Percentiles rank a stretch among this genome's conserved stretches.
These are phyloP conservation scores for Plectus sambesii DNA, from an alignment of 1,140 invertebrate genomes.

Conservation along the genomic window DNA sequence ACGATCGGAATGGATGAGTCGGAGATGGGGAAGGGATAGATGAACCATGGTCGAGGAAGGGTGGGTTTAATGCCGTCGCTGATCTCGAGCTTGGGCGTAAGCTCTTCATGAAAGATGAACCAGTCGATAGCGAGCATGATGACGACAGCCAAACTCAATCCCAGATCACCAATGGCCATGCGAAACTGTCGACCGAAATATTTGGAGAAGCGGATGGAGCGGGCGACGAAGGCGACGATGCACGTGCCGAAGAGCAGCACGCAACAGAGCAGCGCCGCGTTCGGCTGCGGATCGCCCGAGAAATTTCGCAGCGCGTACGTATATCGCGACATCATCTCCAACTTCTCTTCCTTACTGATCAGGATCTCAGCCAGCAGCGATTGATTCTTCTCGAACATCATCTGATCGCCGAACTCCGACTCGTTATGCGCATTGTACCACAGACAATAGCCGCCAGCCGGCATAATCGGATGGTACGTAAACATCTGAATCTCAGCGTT, in stretches of 20 bases:
- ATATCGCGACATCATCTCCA: too few relatives aligned
- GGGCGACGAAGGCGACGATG: constrained; percentile 77
- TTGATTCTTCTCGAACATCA: background rate
- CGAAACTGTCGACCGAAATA: constrained; percentile 81
- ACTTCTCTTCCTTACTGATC: background rate
- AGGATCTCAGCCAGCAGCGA: background rate
- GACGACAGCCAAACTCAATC: too few relatives aligned
- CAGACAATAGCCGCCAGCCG: background rate
- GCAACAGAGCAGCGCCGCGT: constrained; percentile 78
- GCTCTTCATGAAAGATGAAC: too few relatives aligned
- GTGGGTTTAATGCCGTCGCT: too few relatives aligned
- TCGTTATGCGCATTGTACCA: background rate
- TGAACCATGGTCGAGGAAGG: too few relatives aligned
- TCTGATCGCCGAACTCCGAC: background rate
- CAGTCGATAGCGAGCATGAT: too few relatives aligned
- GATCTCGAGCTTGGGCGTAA: too few relatives aligned
- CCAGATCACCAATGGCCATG: too few relatives aligned
- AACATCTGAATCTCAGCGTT: background rate
- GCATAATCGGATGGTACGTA: background rate
- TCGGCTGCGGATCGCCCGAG: constrained; percentile 54
- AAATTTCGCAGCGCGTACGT: too few relatives aligned
- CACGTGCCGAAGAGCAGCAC: constrained; percentile 80
- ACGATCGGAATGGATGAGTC: too few relatives aligned
- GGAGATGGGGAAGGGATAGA: too few relatives aligned
- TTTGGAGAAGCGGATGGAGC: constrained; percentile 82